phyloP scores from a whole-genome alignment of 2,113 vertebrate species.

The Heliornis fulica region DNA sequence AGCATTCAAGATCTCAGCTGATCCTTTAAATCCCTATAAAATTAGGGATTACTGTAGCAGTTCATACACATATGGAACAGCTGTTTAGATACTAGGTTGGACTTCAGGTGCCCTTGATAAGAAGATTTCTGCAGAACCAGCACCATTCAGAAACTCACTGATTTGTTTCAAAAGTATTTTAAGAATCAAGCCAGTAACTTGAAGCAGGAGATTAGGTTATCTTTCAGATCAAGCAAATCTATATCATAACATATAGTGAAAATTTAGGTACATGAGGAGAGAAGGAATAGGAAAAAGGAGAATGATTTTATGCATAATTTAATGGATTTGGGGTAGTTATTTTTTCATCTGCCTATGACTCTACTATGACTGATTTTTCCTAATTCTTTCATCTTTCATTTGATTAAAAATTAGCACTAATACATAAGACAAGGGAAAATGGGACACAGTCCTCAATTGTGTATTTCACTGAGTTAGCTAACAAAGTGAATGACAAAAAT shows the following conservation, averaged over 20 bases:
- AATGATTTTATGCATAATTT: neutral
- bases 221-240: neutral
- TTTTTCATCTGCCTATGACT: neutral
- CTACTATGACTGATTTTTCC: neutral
- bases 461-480: neutral
- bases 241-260: neutral
- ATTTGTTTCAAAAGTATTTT: neutral
- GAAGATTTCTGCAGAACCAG: neutral
- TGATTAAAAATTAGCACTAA: neutral
- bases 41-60: neutral
- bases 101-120: neutral
- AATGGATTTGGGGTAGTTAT: neutral
- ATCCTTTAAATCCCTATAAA: neutral
- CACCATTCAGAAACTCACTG: neutral
- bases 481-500: neutral
- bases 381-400: neutral
- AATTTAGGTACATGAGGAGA: neutral
- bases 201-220: neutral
- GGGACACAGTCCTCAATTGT: neutral
- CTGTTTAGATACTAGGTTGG: neutral
- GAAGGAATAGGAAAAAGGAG: neutral
- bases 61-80: fast-evolving
- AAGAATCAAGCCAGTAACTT: neutral
- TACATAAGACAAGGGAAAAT: neutral
- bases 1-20: neutral